Percentiles rank a stretch among this genome's conserved stretches.
Evolutionary conservation across 2,888 invertebrate genomes (phyloP).

Genomic region (Chaetoderma sp.): DNA sequence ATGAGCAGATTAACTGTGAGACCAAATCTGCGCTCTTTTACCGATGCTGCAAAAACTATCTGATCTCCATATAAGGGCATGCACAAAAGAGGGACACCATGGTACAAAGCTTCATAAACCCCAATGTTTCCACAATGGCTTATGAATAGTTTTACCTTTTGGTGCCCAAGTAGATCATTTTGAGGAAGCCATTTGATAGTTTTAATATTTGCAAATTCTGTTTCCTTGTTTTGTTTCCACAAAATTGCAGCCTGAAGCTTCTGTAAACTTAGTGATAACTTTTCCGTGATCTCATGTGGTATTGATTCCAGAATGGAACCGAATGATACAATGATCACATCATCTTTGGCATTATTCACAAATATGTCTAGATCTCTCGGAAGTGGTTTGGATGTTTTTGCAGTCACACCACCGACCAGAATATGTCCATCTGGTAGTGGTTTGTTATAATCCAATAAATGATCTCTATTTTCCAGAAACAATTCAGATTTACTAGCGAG

Average conservation of each 20-base stretch:
- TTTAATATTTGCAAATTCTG: conserved; percentile 21
- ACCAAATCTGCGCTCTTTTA: conserved; percentile 39
- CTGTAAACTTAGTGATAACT: not conserved
- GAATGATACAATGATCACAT: conserved; percentile 44
- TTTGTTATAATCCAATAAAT: conserved; percentile 35
- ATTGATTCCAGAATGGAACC: conserved; percentile 24
- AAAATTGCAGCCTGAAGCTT: not conserved
- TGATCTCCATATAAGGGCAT: conserved; percentile 45
- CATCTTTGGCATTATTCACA: conserved; percentile 33
- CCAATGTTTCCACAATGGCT: conserved; percentile 50
- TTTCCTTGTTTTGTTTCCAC: not conserved
- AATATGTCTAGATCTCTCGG: conserved; percentile 31
- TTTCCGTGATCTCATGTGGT: not conserved
- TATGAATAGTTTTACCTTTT: conserved; percentile 42
- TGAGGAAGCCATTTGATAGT: conserved; percentile 44
- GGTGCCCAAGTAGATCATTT: conserved; percentile 44
- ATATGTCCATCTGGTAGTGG: conserved; percentile 38
- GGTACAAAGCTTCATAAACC: conserved; percentile 46
- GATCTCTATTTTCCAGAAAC: conserved; percentile 36
- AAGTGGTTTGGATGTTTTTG: conserved; percentile 29
- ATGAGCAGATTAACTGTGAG: conserved; percentile 28
- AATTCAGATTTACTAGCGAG: conserved; percentile 25
- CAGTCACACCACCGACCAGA: conserved; percentile 36
- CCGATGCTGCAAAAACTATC: conserved; percentile 35
- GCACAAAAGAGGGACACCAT: conserved; percentile 48